These are phyloP conservation scores for Folsomia candida DNA, from an alignment of 2,888 invertebrate genomes.

Conservation along the genomic window DNA sequence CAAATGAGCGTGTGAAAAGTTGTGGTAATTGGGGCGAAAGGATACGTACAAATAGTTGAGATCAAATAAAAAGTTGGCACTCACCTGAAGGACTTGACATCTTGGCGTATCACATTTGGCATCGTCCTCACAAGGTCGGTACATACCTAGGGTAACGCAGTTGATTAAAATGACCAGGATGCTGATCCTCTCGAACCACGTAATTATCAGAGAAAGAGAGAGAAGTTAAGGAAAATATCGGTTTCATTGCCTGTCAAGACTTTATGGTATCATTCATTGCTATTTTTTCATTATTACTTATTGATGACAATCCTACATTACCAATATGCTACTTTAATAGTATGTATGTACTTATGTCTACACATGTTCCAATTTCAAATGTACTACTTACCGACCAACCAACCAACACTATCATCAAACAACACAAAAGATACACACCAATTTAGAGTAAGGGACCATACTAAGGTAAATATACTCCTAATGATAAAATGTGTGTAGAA, in stretches of 20 bases:
- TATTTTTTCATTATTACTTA: too few relatives aligned
- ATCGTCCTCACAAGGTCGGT: constrained; percentile 96
- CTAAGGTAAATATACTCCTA: too few relatives aligned
- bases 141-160: constrained; percentile 98
- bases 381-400: not conserved
- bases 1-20: too few relatives aligned
- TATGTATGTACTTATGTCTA: too few relatives aligned
- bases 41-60: not conserved
- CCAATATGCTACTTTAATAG: too few relatives aligned
- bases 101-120: constrained; percentile 77
- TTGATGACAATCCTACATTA: too few relatives aligned
- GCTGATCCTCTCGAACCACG: constrained; percentile 98
- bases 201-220: constrained; percentile 53
- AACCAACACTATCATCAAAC: too few relatives aligned
- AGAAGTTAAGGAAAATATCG: constrained; percentile 63
- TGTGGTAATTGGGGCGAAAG: not conserved
- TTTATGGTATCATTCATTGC: too few relatives aligned
- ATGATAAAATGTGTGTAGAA: too few relatives aligned
- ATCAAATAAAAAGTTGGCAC: constrained; percentile 44
- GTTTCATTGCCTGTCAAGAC: not conserved
- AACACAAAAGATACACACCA: too few relatives aligned
- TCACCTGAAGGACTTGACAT: constrained; percentile 87
- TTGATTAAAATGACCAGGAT: constrained; percentile 97
- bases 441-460: too few relatives aligned
- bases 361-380: too few relatives aligned